Evolutionary conservation across 2,888 invertebrate species (phyloP), one percentile per base, ranked within the genome.

Genomic region (Ctena decussata): DNA sequence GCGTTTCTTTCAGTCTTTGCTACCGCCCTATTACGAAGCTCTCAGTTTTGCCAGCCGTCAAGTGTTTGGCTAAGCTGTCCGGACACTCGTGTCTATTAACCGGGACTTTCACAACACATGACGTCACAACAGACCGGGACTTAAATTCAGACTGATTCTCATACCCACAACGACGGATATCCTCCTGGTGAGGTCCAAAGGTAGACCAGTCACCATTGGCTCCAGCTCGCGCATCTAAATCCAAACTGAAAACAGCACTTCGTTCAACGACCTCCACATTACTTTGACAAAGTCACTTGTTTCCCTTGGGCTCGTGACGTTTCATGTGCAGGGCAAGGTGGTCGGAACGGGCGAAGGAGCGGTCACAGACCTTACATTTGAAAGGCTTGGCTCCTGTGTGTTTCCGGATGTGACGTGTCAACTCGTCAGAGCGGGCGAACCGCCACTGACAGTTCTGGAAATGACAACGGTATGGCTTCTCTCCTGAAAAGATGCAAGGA

Each of bases 261-360:
- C 65, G 65, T 18, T 57, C 57, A 57, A 53, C 32, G 49, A 49
- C 15, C 8, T 18, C n/a, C 5, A 21, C 44, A n/a, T 53, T 35
- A n/a, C 24, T 15, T 74, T 35, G 27, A 71, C 74, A 71, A 49
- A 84, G 86, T 89, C 88, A 89, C 79, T 93, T 92, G 77, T 72
- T 87, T 35, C 35, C 32, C 97, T 99, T 99, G 93, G 99, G 99
- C 95, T 98, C 97, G 96, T 97, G 97, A 37, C 97, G 95, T 93
- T 97, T 97, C 96, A 96, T 97, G 95, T 97, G 97, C 44, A 97
- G 96, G 18, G 97, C 97, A 73, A 97, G 94, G 92, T 97, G 97
- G 92, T 97, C 97, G n/a, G 96, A 97, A 1, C 97, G 95, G 49
- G 97, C 97, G 93, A 97, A 97, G 83, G 96, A 96, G 46, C 97